Percentiles rank a stretch among this genome's conserved stretches.
These are phyloP conservation scores for Tichodroma muraria DNA, from an alignment of 2,113 vertebrate genomes.

Conservation along the genomic window DNA sequence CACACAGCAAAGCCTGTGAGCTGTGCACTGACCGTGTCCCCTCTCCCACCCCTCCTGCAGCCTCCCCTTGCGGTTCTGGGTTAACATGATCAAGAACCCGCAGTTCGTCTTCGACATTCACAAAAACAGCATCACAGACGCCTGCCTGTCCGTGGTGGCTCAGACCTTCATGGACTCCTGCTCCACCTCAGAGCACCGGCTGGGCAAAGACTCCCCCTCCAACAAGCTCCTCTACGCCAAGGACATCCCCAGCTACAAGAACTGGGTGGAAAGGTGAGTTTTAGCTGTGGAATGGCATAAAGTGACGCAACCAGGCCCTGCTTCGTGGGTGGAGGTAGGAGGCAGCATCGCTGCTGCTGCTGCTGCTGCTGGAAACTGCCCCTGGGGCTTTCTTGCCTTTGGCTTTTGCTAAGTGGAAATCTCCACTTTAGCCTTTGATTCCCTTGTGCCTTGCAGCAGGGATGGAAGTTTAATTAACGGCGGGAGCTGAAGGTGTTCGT, in stretches of 20 bases:
- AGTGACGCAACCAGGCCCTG: neutral
- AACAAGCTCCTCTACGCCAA: conserved; percentile 99
- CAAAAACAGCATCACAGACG: conserved; percentile 98
- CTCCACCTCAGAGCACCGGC: conserved; percentile 94
- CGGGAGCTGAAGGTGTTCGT: neutral
- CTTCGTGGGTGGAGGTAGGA: neutral
- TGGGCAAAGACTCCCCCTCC: conserved; percentile 97
- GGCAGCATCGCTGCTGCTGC: neutral
- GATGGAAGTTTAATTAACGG: neutral
- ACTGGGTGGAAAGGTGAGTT: conserved; percentile 97
- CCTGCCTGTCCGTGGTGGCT: conserved; percentile 95
- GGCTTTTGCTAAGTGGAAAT: neutral
- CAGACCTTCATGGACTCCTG: conserved; percentile 99
- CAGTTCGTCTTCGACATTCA: conserved; percentile 99
- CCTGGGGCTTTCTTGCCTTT: neutral
- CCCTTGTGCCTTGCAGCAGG: neutral
- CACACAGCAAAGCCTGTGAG: neutral
- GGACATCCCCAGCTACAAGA: conserved; percentile 99
- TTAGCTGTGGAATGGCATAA: neutral
- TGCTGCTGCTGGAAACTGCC: neutral
- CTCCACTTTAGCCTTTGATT: neutral
- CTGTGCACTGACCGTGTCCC: neutral
- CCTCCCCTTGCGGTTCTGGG: conserved; percentile 93
- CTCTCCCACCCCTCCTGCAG: conserved; percentile 60
- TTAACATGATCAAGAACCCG: conserved; percentile 98